Evolutionary conservation across 2,797 vertebrate genomes (phyloP).

Genomic region (Podargus strigoides): DNA sequence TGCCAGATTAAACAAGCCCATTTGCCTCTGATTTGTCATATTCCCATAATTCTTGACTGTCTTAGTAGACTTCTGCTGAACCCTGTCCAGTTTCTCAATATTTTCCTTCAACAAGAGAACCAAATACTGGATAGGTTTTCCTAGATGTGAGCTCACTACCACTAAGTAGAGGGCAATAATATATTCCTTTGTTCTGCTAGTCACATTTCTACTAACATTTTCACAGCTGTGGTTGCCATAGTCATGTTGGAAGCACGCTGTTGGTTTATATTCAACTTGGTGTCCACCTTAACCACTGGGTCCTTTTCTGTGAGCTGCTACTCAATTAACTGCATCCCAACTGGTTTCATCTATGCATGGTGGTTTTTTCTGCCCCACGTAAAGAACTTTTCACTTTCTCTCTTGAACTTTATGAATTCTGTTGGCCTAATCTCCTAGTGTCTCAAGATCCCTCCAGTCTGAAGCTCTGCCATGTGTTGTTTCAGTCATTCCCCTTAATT

Average conservation of each 20-base stretch:
- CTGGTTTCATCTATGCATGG: background rate
- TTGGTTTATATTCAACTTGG: background rate
- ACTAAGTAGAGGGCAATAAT: background rate
- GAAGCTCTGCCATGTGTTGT: background rate
- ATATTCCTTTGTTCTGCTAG: background rate
- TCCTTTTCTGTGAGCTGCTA: background rate
- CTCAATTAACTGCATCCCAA: background rate
- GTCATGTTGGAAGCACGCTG: background rate
- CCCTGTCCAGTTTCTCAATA: background rate
- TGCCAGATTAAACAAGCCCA: background rate
- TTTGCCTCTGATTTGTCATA: background rate
- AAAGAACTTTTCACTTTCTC: background rate
- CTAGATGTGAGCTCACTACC: background rate
- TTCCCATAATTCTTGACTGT: background rate
- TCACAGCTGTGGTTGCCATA: background rate
- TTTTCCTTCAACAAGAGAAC: background rate
- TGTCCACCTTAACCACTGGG: background rate
- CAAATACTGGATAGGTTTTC: background rate
- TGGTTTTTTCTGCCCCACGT: rapidly evolving
- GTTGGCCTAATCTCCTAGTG: background rate
- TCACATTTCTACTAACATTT: background rate
- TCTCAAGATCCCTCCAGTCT: background rate
- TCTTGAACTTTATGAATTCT: background rate
- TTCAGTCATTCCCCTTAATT: background rate
- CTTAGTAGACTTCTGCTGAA: background rate